These are phyloP conservation scores for Philypnodon macrostomus DNA, from an alignment of 2,797 vertebrate species.

Conservation along the genomic window DNA sequence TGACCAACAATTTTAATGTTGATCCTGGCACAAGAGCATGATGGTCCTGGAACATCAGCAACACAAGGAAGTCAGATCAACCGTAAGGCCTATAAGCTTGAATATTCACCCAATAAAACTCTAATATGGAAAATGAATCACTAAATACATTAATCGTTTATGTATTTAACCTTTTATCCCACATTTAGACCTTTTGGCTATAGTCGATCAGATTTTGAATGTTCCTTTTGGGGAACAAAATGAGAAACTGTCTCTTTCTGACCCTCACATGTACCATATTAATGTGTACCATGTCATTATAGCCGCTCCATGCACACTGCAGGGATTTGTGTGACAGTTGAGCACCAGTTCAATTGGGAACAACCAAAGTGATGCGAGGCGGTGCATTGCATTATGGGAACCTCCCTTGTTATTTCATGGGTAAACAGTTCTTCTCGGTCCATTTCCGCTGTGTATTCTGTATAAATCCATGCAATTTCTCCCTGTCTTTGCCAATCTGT, in stretches of 20 bases:
- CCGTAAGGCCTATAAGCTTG: too few relatives aligned
- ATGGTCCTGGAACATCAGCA: too few relatives aligned
- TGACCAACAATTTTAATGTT: too few relatives aligned
- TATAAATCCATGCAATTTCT: constrained; percentile 3
- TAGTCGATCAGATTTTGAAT: neutral
- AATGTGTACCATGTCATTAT: constrained; percentile 2
- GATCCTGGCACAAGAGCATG: too few relatives aligned
- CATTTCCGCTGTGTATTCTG: constrained; percentile 18
- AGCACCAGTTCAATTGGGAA: constrained; percentile 6
- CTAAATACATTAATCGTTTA: too few relatives aligned
- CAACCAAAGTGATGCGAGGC: constrained; percentile 5
- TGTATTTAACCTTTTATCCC: too few relatives aligned
- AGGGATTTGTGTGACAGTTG: constrained; percentile 3
- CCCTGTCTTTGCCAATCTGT: constrained; percentile 3
- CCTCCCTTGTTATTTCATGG: constrained; percentile 15
- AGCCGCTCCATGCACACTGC: neutral
- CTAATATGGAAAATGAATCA: too few relatives aligned
- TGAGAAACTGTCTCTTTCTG: neutral
- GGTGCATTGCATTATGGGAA: constrained; percentile 5
- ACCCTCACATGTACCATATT: neutral
- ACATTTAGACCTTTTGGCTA: too few relatives aligned
- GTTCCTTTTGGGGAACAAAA: neutral
- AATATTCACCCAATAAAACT: too few relatives aligned
- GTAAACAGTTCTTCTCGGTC: constrained; percentile 15
- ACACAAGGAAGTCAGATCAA: too few relatives aligned